Percentiles rank a stretch among this genome's conserved stretches.
Conservation (phyloP, 2,797 vertebrate species). For the Tinamus major region DNA sequence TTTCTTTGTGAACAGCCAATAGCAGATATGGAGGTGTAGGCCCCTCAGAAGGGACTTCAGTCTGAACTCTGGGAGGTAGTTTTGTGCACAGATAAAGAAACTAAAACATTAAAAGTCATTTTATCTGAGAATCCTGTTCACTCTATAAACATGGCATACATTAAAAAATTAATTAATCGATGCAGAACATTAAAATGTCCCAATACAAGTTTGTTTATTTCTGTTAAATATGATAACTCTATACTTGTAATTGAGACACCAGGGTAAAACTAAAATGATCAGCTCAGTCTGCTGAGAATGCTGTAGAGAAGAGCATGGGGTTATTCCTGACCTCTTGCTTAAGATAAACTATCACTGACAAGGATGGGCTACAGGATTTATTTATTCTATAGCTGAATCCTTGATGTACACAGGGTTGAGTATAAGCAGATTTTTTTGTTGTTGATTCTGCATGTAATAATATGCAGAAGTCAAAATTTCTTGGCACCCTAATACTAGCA, state of each 20-base stretch:
- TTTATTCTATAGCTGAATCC: not conserved
- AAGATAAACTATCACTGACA: not conserved
- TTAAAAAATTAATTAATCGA: not conserved
- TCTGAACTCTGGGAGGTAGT: constrained; percentile 87
- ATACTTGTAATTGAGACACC: constrained; percentile 51
- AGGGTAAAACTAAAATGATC: constrained; percentile 37
- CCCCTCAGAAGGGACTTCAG: constrained; percentile 84
- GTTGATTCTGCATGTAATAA: not conserved
- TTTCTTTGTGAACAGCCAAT: constrained; percentile 51
- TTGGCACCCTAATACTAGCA: not conserved
- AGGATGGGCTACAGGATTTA: not conserved
- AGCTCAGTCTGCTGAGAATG: not conserved
- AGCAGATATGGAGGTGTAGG: constrained; percentile 86
- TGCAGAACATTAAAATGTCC: constrained; percentile 12
- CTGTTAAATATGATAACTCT: constrained; percentile 3
- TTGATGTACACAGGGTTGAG: not conserved
- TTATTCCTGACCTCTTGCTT: not conserved
- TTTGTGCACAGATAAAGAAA: constrained; percentile 82
- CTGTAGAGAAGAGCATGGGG: not conserved
- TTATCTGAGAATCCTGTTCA: constrained; percentile 26
- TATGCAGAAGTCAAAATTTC: not conserved
- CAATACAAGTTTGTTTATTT: not conserved
- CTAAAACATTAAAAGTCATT: constrained; percentile 13
- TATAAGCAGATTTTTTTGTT: not conserved
- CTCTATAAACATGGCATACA: constrained; percentile 53